Percentiles rank a stretch among this genome's conserved stretches.
Evolutionary conservation across 2,888 invertebrate species (phyloP).

Genomic region (Volucella inflata): DNA sequence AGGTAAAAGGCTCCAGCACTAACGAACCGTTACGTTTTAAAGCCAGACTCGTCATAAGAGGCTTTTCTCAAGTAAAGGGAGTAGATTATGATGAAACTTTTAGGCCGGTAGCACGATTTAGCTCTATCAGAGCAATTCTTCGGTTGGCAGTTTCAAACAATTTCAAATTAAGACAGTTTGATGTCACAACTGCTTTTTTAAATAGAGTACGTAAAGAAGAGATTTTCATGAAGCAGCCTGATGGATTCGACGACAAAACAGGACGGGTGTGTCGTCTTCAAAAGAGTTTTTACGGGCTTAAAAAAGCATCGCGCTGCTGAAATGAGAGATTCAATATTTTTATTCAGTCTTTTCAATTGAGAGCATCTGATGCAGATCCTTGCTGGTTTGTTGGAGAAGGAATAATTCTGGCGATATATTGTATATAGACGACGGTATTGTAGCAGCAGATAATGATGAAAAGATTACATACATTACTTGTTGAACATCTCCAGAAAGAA

Average conservation of each 20-base stretch:
- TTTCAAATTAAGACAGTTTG: conserved; percentile 58
- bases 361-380: conserved; percentile 76
- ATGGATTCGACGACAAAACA: conserved; percentile 69
- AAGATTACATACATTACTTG: conserved; percentile 43
- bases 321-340: conserved; percentile 73
- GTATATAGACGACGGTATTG: conserved; percentile 77
- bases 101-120: conserved; percentile 78
- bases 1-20: conserved; percentile 70
- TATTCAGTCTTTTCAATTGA: conserved; percentile 72
- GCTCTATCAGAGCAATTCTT: conserved; percentile 76
- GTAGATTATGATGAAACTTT: conserved; percentile 79
- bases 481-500: conserved; percentile 43
- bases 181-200: conserved; percentile 68
- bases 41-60: conserved; percentile 78
- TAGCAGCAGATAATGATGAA: conserved; percentile 59
- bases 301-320: conserved; percentile 73
- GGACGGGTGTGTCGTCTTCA: conserved; percentile 69
- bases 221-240: conserved; percentile 67
- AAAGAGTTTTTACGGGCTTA: conserved; percentile 74
- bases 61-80: conserved; percentile 78
- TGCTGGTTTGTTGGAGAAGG: conserved; percentile 76
- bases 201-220: conserved; percentile 61
- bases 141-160: conserved; percentile 62
- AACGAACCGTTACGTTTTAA: conserved; percentile 69
- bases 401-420: conserved; percentile 76